These are phyloP conservation scores for Lasioglossum marginatum DNA, from an alignment of 2,888 invertebrate species.

Conservation along the genomic window DNA sequence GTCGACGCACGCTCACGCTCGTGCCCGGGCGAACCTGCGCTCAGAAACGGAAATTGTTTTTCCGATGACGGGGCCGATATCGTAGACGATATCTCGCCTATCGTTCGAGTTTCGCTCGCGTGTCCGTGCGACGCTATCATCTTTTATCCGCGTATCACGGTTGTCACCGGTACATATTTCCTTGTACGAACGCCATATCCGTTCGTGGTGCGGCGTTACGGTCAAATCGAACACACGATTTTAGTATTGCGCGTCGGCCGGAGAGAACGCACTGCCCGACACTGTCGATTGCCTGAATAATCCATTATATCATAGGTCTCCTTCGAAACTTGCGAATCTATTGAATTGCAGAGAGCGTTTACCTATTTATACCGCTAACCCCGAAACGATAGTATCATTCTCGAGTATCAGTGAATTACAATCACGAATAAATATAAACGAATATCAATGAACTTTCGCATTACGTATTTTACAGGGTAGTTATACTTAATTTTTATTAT, in stretches of 20 bases:
- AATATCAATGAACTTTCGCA: conserved; percentile 80
- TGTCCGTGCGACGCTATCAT: conserved; percentile 34
- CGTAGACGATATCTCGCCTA: too few species aligned
- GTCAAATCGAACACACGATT: conserved; percentile 17
- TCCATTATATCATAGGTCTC: conserved; percentile 56
- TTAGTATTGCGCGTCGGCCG: conserved; percentile 26
- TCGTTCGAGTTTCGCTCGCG: conserved; percentile 24
- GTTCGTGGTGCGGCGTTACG: conserved; percentile 11
- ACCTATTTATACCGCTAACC: conserved; percentile 71
- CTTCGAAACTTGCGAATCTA: conserved; percentile 48
- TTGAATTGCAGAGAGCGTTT: conserved; percentile 52
- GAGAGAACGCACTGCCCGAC: conserved; percentile 26
- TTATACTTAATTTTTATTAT: conserved; percentile 80
- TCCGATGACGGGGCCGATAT: too few species aligned
- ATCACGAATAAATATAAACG: conserved; percentile 73
- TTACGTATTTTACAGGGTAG: conserved; percentile 81
- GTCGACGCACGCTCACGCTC: too few species aligned
- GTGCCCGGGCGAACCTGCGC: too few species aligned
- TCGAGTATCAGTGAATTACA: conserved; percentile 69
- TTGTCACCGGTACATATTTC: conserved; percentile 39
- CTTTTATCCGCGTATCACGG: conserved; percentile 30
- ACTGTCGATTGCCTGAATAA: conserved; percentile 52
- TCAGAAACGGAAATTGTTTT: too few species aligned
- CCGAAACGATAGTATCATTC: conserved; percentile 73
- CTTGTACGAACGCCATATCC: background rate